Percentiles rank a stretch among this genome's conserved stretches.
These are phyloP conservation scores for Dipodomys spectabilis DNA, from an alignment of 2,113 vertebrate species.

Conservation along the genomic window DNA sequence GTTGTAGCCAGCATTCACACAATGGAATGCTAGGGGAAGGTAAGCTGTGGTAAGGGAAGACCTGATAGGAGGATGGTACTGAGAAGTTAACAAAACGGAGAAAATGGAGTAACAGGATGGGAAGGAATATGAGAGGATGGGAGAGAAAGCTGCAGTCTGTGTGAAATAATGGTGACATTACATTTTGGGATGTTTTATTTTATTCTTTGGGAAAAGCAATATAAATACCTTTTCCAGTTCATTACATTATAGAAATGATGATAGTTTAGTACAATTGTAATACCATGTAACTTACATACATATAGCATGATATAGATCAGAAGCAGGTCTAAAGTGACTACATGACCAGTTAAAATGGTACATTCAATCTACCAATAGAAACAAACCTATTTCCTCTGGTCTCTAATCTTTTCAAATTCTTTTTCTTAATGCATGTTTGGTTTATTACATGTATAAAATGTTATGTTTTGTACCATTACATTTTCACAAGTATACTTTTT, in stretches of 20 bases:
- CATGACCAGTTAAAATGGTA: not conserved
- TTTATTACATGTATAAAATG: slow-evolving; percentile 35
- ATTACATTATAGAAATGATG: slow-evolving; percentile 41
- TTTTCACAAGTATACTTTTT: slow-evolving; percentile 69
- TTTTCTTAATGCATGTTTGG: slow-evolving; percentile 31
- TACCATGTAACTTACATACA: not conserved
- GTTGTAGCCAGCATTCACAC: not conserved
- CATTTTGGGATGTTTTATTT: slow-evolving; percentile 17
- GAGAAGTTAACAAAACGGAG: not conserved
- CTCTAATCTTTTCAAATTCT: not conserved
- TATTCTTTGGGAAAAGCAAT: slow-evolving; percentile 55
- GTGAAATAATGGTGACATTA: not conserved
- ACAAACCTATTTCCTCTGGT: not conserved
- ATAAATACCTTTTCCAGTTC: slow-evolving; percentile 40
- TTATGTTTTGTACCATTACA: slow-evolving; percentile 42
- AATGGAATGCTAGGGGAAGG: not conserved
- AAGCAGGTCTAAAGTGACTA: not conserved
- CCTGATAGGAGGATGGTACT: not conserved
- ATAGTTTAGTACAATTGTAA: slow-evolving; percentile 1
- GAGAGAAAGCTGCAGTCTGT: not conserved
- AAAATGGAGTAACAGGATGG: not conserved
- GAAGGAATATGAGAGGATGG: not conserved
- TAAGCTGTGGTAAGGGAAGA: not conserved
- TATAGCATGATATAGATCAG: not conserved
- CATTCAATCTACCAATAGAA: not conserved